Base-by-base conservation (phyloP, 2,113 vertebrate species). In the Festucalex cinctus region DNA sequence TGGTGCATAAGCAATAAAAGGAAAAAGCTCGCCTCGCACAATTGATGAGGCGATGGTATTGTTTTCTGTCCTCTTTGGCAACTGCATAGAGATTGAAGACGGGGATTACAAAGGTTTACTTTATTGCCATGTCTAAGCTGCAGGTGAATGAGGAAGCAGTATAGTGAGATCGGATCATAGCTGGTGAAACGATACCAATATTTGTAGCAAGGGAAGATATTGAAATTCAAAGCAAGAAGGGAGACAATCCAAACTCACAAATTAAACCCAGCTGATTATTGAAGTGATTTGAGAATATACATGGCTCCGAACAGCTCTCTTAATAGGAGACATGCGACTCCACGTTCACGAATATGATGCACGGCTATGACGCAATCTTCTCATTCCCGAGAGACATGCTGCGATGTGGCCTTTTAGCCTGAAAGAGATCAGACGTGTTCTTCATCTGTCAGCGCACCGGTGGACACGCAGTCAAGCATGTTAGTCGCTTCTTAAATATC, bases 1-100 rank as follows among this genome's bases (percentile, higher is more conserved):
- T 46, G 71, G 69, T 83, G 68, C 73, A 85, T 81, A 77, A 76
- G 53, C 70, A 71, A 78, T 77, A 26, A 74, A 65, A 46, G 28
- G 7, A 72, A 75, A 28, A 2, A 32, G 28, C 28, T 2, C 28
- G 28, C 28, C n/a, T n/a, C 28, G 66, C 28, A 70, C 10, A 37
- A 65, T 65, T 35, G 74, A 75, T 59, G 39, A 36, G 61, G 77
- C 63, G 16, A 74, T 76, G 63, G 60, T 74, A 0, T 36, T 69
- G 59, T 65, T 71, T 71, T 77, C 17, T 48, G 67, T 37, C 57
- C 59, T 69, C 51, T 14, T 60, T 14, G 2, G 43, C n/a, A 62
- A 75, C 76, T 77, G 70, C 54, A 64, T 43, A 43, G 48, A 63
- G 63, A 56, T 22, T 57, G 36, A n/a, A 20, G 46, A 36, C 59